phyloP scores from a whole-genome alignment of 2,797 vertebrate genomes.

The Scolopax bukidnonensis region DNA sequence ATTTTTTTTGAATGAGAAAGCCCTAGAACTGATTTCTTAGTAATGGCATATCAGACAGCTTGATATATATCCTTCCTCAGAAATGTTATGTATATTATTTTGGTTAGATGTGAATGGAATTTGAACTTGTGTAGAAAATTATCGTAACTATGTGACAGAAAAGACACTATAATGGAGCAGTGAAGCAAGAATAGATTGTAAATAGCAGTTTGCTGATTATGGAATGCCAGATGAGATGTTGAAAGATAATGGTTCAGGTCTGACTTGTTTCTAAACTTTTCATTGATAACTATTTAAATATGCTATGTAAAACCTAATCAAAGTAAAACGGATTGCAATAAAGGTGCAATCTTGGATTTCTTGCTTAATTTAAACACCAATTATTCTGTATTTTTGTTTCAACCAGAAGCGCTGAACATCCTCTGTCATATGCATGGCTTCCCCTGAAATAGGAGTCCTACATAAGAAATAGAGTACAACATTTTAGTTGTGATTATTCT shows the following conservation, averaged over 20 bases:
- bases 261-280: neutral
- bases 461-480: neutral
- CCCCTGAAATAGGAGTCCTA: neutral
- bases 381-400: neutral
- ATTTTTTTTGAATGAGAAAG: neutral
- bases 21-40: neutral
- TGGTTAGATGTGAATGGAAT: neutral
- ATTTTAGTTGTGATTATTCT: neutral
- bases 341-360: neutral
- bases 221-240: neutral
- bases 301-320: neutral
- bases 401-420: neutral
- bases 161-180: neutral
- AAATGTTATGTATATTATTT: neutral
- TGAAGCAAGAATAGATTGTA: neutral
- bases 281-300: neutral
- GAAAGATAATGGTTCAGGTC: neutral
- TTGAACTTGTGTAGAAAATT: neutral
- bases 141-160: neutral
- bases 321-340: neutral
- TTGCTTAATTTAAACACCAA: neutral
- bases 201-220: neutral
- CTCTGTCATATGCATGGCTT: neutral
- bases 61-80: neutral
- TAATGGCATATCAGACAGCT: neutral